phyloP scores from a whole-genome alignment of 2,888 invertebrate genomes.

The Conops quadrifasciatus region DNA sequence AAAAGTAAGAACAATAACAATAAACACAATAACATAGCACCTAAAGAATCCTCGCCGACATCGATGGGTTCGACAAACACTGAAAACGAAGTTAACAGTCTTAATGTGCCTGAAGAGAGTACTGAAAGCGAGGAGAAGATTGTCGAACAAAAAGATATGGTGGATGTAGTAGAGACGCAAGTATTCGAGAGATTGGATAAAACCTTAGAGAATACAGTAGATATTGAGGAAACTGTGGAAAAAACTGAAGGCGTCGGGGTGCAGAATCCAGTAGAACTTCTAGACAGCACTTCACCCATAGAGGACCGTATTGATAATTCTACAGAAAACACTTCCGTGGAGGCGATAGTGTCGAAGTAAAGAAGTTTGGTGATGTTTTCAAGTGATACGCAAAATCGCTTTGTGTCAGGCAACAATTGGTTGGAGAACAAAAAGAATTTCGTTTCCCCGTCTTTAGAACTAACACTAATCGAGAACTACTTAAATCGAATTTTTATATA shows the following conservation, averaged over 20 bases:
- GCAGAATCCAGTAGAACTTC: background rate
- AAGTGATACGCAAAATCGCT: no score
- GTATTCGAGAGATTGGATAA: background rate
- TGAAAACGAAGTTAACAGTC: slow-evolving; percentile 3
- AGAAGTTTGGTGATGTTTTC: no score
- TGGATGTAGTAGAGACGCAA: background rate
- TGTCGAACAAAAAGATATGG: background rate
- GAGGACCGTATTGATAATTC: no score
- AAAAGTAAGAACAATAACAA: slow-evolving; percentile 39
- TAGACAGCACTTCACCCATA: no score
- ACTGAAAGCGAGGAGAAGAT: background rate
- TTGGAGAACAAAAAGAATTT: no score
- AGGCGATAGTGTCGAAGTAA: no score
- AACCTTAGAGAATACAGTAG: background rate
- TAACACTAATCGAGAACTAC: no score
- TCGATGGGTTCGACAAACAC: slow-evolving; percentile 4
- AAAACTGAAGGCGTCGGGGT: background rate
- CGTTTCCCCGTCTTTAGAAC: no score
- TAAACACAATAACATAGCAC: background rate
- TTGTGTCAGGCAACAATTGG: no score
- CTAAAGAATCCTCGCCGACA: slow-evolving; percentile 29
- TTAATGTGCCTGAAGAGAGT: slow-evolving; percentile 6
- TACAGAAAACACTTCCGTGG: no score
- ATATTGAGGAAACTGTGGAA: background rate
- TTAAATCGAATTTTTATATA: no score